A percentile compares a stretch with the other conserved stretches of the same genome.
Conservation (phyloP, 2,888 invertebrate species). For the Eretmocerus hayati region DNA sequence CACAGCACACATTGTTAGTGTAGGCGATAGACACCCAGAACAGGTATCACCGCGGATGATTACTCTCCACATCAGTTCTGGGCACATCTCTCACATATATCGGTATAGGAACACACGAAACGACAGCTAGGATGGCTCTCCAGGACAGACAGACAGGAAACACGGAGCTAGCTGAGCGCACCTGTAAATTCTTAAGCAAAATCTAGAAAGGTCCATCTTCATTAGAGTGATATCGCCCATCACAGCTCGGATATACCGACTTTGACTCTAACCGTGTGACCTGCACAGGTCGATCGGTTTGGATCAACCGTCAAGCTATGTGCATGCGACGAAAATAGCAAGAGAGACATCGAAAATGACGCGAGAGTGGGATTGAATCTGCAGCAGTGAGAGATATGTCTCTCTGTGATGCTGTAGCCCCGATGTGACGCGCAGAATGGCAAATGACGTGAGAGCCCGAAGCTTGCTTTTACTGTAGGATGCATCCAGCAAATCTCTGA, state of each 20-base stretch:
- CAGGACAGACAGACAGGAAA: constrained; percentile 7
- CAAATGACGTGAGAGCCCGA: constrained; percentile 20
- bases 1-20: too few relatives aligned
- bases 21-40: too few relatives aligned
- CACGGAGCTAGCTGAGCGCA: constrained; percentile 3
- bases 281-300: constrained; percentile 27
- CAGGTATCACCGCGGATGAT: too few relatives aligned
- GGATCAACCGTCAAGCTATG: too few relatives aligned
- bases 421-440: constrained; percentile 15
- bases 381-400: neutral
- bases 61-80: too few relatives aligned
- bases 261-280: constrained; percentile 30
- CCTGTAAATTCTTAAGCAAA: constrained; percentile 33
- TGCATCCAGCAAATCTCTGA: neutral
- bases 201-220: constrained; percentile 38
- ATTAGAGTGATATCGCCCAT: constrained; percentile 28
- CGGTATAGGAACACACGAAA: neutral
- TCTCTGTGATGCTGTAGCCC: neutral
- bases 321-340: constrained; percentile 10
- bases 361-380: too few relatives aligned
- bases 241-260: too few relatives aligned
- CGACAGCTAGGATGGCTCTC: neutral
- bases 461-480: constrained; percentile 26
- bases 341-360: constrained; percentile 4
- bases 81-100: too few relatives aligned